Percentiles rank a stretch among this genome's conserved stretches.
These are phyloP conservation scores for Cyprinodon variegatus DNA, from an alignment of 2,113 vertebrate genomes.

Conservation along the genomic window DNA sequence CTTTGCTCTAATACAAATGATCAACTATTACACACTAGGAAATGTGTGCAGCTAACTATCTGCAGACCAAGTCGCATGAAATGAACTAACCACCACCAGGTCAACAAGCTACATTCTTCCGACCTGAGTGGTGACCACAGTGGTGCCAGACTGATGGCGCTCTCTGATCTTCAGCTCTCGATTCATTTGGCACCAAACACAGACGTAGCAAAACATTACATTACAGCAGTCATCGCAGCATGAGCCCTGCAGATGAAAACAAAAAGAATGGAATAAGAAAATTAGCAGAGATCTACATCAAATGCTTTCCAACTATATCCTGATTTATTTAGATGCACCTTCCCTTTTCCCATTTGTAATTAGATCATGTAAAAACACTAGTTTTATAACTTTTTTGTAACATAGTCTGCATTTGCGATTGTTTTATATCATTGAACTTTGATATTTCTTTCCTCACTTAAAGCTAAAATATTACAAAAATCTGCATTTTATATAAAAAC, in stretches of 20 bases:
- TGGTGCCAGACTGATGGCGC: fast-evolving
- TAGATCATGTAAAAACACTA: not conserved
- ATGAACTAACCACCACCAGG: not conserved
- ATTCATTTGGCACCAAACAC: slow-evolving; percentile 82
- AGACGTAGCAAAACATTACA: slow-evolving; percentile 65
- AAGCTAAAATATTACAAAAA: too few species aligned
- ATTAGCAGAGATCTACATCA: not conserved
- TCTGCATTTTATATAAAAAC: too few species aligned
- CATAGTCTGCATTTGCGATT: too few species aligned
- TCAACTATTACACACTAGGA: not conserved
- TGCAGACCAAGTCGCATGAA: not conserved
- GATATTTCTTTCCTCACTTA: too few species aligned
- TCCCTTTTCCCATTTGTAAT: not conserved
- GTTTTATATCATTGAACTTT: too few species aligned
- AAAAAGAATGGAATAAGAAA: not conserved
- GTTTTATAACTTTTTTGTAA: not conserved
- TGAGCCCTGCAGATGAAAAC: slow-evolving; percentile 65
- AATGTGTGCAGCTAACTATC: not conserved
- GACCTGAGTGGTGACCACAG: slow-evolving; percentile 67
- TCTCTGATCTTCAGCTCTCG: slow-evolving; percentile 74
- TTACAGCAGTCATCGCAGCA: slow-evolving; percentile 74
- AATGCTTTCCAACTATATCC: not conserved
- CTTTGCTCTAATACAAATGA: not conserved
- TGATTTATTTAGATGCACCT: not conserved
- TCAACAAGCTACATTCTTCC: not conserved